Base-by-base conservation (phyloP, 2,797 vertebrate species). In the Pteronotus mesoamericanus region DNA sequence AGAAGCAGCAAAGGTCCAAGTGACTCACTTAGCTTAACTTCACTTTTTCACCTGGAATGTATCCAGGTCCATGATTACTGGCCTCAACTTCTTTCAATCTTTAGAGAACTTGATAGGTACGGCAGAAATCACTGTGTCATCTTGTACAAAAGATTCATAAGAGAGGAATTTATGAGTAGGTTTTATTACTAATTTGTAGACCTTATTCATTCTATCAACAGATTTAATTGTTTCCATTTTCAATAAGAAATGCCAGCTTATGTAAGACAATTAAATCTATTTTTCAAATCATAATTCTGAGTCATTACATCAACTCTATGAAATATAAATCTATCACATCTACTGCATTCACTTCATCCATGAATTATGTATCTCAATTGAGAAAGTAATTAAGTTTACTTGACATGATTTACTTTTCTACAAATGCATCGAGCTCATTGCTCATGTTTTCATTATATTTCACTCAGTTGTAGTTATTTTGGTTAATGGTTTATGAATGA, bases 381-480 rank as follows among this genome's bases (percentile, higher is more conserved):
- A 97, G 96, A 97, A 98, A 96, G 83, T 97, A 98, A 98, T 98
- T 98, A 98, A 98, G 96, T 94, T 95, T 97, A 53, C 90, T 96
- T 98, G 98, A 94, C 96, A 91, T 98, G 97, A 86, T 72, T 97
- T 93, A 91, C 97, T 96, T 97, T 95, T 98, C 94, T 97, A 97
- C 97, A 98, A 98, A 98, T 92, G 94, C 86, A 95, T 94, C 84
- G 69, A 92, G 59, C 24, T 97, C 95, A 87, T 94, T 98, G 96
- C 77, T 98, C 57, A 91, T 88, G 77, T 97, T 98, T 98, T 92
- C 32, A 9, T 77, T 96, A 78, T 93, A 74, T 53, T 97, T 96
- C 95, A 88, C 89, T 96, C 84, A 85, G 88, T 97, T 57, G 44
- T 57, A 85, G 71, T 71, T 72, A 80, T 96, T 94, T 96, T 85